Conservation (phyloP, 2,113 vertebrate genomes). For the Salvelinus sp. region DNA sequence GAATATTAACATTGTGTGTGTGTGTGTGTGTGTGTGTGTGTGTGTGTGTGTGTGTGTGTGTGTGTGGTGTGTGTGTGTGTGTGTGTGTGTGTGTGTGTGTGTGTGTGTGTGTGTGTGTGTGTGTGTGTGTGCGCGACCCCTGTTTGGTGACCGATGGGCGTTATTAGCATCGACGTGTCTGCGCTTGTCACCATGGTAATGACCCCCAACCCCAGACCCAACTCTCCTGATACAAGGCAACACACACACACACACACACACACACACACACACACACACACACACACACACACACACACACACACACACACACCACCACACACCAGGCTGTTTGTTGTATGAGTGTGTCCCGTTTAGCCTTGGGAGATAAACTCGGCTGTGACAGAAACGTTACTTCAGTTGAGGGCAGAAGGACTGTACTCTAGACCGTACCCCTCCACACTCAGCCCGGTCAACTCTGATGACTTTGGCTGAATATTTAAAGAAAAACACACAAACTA, state of each 20-base stretch:
- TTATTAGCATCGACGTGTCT: slow-evolving; percentile 17
- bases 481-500: slow-evolving; percentile 14
- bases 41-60: neutral
- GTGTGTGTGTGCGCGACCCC: neutral
- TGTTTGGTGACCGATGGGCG: slow-evolving; percentile 13
- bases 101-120: neutral
- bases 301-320: too few relatives aligned
- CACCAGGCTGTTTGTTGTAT: slow-evolving; percentile 10
- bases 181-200: slow-evolving; percentile 25
- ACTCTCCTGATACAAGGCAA: slow-evolving; percentile 13
- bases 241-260: neutral
- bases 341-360: neutral
- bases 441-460: too few relatives aligned
- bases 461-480: neutral
- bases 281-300: too few relatives aligned
- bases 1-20: too few relatives aligned
- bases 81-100: too few relatives aligned
- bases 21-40: too few relatives aligned
- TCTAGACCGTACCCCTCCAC: too few relatives aligned
- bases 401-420: neutral
- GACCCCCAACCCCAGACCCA: slow-evolving; percentile 1
- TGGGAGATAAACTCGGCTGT: neutral
- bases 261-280: too few relatives aligned
- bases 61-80: too few relatives aligned
- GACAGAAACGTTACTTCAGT: neutral